phyloP scores from a whole-genome alignment of 2,113 vertebrate genomes.

The Morone chrysops region DNA sequence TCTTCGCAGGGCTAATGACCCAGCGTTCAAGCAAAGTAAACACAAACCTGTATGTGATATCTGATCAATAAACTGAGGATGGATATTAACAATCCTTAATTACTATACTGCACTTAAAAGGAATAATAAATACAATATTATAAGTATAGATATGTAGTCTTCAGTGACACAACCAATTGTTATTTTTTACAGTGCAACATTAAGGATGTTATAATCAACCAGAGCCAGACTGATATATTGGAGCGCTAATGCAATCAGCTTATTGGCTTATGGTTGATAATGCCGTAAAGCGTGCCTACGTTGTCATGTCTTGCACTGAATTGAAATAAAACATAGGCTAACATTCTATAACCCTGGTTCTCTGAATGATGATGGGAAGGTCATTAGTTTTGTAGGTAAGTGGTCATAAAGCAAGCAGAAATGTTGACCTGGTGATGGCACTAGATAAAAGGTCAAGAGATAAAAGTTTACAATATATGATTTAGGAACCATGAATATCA shows the following conservation, averaged over 20 bases:
- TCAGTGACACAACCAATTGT: neutral
- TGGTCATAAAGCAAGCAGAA: no score
- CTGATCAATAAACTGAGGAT: conserved; percentile 35
- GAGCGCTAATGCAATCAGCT: neutral
- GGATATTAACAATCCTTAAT: neutral
- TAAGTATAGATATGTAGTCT: neutral
- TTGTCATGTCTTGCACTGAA: neutral
- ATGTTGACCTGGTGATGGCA: no score
- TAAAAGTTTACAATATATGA: no score
- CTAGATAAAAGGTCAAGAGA: no score
- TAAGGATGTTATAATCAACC: neutral
- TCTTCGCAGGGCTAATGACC: neutral
- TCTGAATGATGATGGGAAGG: neutral
- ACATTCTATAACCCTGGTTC: neutral
- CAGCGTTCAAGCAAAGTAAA: conserved; percentile 35
- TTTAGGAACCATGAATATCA: no score
- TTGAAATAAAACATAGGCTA: neutral
- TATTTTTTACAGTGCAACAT: neutral
- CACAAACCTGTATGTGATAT: conserved; percentile 79
- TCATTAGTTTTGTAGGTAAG: no score
- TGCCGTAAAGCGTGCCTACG: neutral
- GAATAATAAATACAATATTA: no score
- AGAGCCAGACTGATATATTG: neutral
- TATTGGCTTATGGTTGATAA: neutral
- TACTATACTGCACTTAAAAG: neutral